These are phyloP conservation scores for Deroplatys truncata DNA, from an alignment of 2,888 invertebrate genomes.

Conservation along the genomic window DNA sequence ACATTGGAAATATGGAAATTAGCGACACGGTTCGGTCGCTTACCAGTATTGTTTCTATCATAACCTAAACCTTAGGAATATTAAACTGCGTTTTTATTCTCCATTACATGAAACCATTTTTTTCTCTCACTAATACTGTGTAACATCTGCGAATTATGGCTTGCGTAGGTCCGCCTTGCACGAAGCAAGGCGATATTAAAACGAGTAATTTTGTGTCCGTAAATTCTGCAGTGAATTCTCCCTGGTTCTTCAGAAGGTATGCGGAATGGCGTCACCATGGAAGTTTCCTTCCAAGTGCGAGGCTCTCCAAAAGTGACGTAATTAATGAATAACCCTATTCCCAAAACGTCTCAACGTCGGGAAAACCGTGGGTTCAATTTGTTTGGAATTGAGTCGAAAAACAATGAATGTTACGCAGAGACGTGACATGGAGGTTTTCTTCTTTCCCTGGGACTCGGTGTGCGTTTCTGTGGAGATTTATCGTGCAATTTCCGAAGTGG, in stretches of 20 bases:
- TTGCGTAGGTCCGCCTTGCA: not conserved
- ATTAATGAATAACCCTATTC: not conserved
- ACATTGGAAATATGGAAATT: too few species aligned
- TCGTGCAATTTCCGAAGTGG: slow-evolving; percentile 13
- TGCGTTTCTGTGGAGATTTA: not conserved
- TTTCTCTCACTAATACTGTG: too few species aligned
- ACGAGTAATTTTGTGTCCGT: not conserved
- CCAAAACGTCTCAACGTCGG: not conserved
- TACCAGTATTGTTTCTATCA: too few species aligned
- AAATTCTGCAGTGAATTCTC: not conserved
- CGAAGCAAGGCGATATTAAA: not conserved
- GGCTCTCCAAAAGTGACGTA: not conserved
- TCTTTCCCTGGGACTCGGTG: not conserved
- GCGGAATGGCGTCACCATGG: not conserved
- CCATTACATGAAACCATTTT: too few species aligned
- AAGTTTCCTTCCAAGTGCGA: not conserved
- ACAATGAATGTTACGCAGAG: not conserved
- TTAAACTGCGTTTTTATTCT: too few species aligned
- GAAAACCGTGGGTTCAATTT: not conserved
- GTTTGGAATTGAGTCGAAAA: not conserved
- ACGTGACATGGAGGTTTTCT: not conserved
- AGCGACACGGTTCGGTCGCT: too few species aligned
- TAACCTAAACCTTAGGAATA: too few species aligned
- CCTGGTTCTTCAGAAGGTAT: not conserved
- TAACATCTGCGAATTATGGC: too few species aligned